Percentiles rank a stretch among this genome's conserved stretches.
Evolutionary conservation across 2,797 vertebrate genomes (phyloP).

Genomic region (Bradypodion pumilum): DNA sequence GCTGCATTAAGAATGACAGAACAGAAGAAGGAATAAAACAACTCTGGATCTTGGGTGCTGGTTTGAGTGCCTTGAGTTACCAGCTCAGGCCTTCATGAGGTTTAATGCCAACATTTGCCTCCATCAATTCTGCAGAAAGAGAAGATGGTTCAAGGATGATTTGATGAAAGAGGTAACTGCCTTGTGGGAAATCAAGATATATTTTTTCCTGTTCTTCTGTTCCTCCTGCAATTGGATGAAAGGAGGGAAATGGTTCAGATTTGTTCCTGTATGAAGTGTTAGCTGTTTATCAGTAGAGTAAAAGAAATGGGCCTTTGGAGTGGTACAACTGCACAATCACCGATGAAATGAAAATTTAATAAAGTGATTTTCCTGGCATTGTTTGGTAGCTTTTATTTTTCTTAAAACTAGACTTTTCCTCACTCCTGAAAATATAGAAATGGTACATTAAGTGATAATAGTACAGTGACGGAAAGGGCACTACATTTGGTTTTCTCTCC

Average conservation of each 20-base stretch:
- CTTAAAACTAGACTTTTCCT: not conserved
- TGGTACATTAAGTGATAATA: not conserved
- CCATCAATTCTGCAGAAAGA: slow-evolving; percentile 53
- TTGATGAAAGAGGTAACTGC: slow-evolving; percentile 44
- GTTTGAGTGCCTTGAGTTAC: slow-evolving; percentile 56
- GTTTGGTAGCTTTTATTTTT: not conserved
- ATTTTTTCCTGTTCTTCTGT: slow-evolving; percentile 48
- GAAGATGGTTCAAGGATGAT: slow-evolving; percentile 46
- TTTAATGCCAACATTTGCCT: slow-evolving; percentile 50
- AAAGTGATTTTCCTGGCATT: not conserved
- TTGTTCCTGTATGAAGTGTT: not conserved
- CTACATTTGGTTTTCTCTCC: not conserved
- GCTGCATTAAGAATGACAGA: slow-evolving; percentile 60
- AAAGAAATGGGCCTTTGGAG: not conserved
- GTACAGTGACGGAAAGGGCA: not conserved
- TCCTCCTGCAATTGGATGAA: slow-evolving; percentile 71
- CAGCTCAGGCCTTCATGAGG: slow-evolving; percentile 51
- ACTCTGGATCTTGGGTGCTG: slow-evolving; percentile 44
- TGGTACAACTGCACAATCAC: not conserved
- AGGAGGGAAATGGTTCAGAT: slow-evolving; percentile 34
- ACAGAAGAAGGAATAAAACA: slow-evolving; percentile 51
- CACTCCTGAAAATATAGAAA: not conserved
- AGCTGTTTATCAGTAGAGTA: slow-evolving; percentile 13
- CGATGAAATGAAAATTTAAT: not conserved
- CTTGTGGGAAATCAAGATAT: slow-evolving; percentile 54